A percentile compares a stretch with the other conserved stretches of the same genome.
phyloP scores from a whole-genome alignment of 2,113 vertebrate genomes.

The Podarcis muralis region DNA sequence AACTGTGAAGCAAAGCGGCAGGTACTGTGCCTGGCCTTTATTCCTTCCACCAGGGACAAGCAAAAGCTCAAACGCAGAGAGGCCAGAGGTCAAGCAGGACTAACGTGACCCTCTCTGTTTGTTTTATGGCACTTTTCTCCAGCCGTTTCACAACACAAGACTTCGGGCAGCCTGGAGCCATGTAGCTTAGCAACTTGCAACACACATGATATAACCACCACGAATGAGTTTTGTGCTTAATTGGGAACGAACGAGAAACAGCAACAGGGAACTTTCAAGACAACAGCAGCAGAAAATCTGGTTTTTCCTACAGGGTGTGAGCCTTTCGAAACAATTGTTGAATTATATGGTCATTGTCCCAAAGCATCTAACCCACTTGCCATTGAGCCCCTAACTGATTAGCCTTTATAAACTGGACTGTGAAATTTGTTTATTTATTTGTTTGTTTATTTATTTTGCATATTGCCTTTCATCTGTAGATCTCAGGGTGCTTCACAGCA shows the following conservation, averaged over 20 bases:
- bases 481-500: no score
- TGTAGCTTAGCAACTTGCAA: constrained; percentile 22
- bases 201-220: background rate
- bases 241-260: background rate
- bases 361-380: background rate
- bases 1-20: background rate
- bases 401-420: background rate
- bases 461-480: no score
- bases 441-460: no score
- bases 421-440: no score
- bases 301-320: background rate
- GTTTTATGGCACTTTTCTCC: background rate
- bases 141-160: background rate
- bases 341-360: background rate
- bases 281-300: background rate
- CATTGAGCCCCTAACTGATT: background rate
- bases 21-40: background rate
- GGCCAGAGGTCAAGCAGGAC: background rate
- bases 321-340: background rate
- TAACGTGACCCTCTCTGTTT: background rate
- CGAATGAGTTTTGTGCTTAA: background rate
- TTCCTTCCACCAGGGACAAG: background rate
- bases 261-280: background rate
- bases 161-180: background rate
- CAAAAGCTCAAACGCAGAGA: background rate